Conservation (phyloP, 2,888 invertebrate species). For the Cheilosia soror region DNA sequence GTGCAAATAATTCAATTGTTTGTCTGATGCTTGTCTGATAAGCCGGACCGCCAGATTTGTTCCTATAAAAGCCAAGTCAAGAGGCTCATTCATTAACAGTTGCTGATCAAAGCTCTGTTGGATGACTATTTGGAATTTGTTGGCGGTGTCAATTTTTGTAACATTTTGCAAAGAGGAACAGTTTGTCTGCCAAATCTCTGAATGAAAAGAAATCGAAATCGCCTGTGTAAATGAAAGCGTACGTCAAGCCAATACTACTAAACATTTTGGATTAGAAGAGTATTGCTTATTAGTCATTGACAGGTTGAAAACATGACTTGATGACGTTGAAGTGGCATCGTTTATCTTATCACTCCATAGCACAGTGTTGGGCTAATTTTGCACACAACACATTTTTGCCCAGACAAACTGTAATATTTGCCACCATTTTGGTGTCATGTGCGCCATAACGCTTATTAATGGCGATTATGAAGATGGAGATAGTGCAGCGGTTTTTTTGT, state of each 20-base stretch:
- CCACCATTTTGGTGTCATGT: not conserved
- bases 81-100: constrained; percentile 59
- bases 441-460: not conserved
- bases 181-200: too few relatives aligned
- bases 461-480: constrained; percentile 14
- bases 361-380: constrained; percentile 15
- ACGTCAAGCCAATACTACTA: too few relatives aligned
- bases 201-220: too few relatives aligned
- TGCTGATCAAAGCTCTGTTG: constrained; percentile 71
- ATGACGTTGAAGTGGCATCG: not conserved
- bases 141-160: not conserved
- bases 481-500: not conserved
- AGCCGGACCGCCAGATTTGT: not conserved
- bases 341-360: constrained; percentile 23
- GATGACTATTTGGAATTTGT: constrained; percentile 34
- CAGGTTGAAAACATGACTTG: not conserved
- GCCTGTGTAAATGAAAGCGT: too few relatives aligned
- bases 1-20: constrained; percentile 43
- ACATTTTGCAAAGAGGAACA: not conserved
- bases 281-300: not conserved
- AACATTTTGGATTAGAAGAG: too few relatives aligned
- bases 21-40: constrained; percentile 43
- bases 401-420: not conserved
- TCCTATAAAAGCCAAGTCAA: constrained; percentile 59
- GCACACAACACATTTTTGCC: constrained; percentile 33